These are phyloP conservation scores for Tokudaia tokunoshimensis DNA, from an alignment of 2,797 vertebrate genomes.

Conservation along the genomic window DNA sequence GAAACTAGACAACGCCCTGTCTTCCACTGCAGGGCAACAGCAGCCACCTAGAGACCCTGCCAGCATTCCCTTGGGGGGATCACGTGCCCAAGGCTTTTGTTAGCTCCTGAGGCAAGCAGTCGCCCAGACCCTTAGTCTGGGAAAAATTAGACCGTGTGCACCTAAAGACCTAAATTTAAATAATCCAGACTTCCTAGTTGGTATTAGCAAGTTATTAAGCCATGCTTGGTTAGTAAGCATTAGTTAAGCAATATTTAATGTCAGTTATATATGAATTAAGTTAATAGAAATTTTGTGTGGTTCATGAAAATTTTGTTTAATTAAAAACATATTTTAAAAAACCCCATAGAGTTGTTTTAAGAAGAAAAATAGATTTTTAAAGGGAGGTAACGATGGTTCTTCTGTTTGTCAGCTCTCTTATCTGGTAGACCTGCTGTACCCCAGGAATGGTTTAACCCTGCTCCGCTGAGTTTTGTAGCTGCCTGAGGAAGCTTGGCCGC, in stretches of 20 bases:
- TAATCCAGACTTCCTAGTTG: background rate
- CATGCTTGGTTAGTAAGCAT: background rate
- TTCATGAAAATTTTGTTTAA: background rate
- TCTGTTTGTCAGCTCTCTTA: background rate
- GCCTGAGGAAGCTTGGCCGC: conserved; percentile 62
- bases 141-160: background rate
- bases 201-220: background rate
- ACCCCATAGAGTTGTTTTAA: background rate
- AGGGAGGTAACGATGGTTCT: background rate
- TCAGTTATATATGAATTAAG: background rate
- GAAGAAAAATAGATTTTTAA: conserved; percentile 24
- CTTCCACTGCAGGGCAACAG: background rate
- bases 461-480: background rate
- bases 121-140: background rate
- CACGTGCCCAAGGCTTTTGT: background rate
- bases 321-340: background rate
- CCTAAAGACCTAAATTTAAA: background rate
- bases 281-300: background rate
- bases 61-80: background rate
- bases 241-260: background rate
- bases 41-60: background rate
- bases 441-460: background rate
- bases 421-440: rapidly evolving
- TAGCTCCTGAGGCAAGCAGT: background rate
- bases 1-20: background rate